Conservation (phyloP, 1,140 invertebrate genomes). For the Aethina tumida region DNA sequence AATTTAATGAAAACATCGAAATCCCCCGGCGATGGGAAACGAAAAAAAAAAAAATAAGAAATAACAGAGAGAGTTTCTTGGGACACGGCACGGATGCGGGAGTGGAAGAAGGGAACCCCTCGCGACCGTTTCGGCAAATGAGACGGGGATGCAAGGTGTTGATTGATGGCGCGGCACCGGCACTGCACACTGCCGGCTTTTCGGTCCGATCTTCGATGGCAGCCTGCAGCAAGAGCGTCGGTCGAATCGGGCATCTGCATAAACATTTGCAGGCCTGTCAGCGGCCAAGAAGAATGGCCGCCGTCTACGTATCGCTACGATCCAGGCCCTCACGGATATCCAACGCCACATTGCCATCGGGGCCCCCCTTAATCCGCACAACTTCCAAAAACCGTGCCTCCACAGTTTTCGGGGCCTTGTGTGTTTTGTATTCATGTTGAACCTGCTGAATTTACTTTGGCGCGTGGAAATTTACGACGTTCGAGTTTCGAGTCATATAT, state of each 20-base stretch:
- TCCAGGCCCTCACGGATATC: conserved; percentile 12
- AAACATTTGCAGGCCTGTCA: conserved; percentile 28
- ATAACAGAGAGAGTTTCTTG: no score
- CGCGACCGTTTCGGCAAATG: conserved; percentile 13
- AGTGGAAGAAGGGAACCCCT: conserved; percentile 2
- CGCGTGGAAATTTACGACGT: conserved; percentile 1
- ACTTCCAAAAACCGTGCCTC: conserved; percentile 6
- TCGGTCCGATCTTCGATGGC: conserved; percentile 13
- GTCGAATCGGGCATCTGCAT: conserved; percentile 23
- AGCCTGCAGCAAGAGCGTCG: conserved; percentile 7
- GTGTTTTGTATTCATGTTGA: no score
- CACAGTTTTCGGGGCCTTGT: no score
- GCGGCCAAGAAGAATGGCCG: conserved; percentile 25
- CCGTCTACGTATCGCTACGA: conserved; percentile 16
- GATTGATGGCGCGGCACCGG: conserved; percentile 17
- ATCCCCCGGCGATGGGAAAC: no score
- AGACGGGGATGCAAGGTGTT: conserved; percentile 18
- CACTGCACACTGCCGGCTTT: conserved; percentile 12
- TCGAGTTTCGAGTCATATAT: neutral
- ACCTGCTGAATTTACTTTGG: conserved; percentile 3
- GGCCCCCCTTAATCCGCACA: neutral
- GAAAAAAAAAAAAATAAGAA: no score
- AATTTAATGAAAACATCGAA: no score
- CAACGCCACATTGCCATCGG: conserved; percentile 7
- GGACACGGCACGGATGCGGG: no score